These are phyloP conservation scores for Chloroclystis v-ata DNA, from an alignment of 2,888 invertebrate genomes.

Conservation along the genomic window DNA sequence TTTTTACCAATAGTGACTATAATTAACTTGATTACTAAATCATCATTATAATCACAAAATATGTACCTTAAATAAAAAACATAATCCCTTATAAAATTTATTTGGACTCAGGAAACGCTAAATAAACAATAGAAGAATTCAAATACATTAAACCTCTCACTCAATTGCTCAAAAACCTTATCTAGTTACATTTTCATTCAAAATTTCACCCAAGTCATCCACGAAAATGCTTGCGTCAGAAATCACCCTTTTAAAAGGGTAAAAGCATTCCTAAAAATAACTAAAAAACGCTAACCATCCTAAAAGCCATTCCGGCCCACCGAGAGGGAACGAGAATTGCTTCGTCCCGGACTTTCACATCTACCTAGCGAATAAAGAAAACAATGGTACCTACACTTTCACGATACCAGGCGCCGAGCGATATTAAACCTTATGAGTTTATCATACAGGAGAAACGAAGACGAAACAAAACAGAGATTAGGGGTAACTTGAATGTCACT, in stretches of 20 bases:
- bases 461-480: conserved; percentile 16
- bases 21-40: too few species aligned
- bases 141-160: too few species aligned
- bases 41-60: too few species aligned
- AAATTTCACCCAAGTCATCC: conserved; percentile 7
- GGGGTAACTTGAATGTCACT: conserved; percentile 21
- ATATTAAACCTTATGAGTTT: conserved; percentile 6
- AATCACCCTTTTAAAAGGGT: conserved; percentile 22
- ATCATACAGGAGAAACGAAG: background rate
- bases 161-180: background rate
- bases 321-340: conserved; percentile 29
- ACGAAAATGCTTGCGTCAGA: conserved; percentile 16
- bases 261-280: conserved; percentile 23
- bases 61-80: too few species aligned
- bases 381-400: conserved; percentile 26
- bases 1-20: too few species aligned
- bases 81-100: too few species aligned
- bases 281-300: conserved; percentile 24
- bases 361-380: conserved; percentile 30
- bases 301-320: conserved; percentile 18
- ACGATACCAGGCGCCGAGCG: background rate
- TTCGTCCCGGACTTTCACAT: conserved; percentile 32
- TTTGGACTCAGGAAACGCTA: too few species aligned
- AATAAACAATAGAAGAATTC: background rate
- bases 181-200: conserved; percentile 1